Base-by-base conservation (phyloP, 2,888 invertebrate species). In the Rhimphoctona megacephalus region DNA sequence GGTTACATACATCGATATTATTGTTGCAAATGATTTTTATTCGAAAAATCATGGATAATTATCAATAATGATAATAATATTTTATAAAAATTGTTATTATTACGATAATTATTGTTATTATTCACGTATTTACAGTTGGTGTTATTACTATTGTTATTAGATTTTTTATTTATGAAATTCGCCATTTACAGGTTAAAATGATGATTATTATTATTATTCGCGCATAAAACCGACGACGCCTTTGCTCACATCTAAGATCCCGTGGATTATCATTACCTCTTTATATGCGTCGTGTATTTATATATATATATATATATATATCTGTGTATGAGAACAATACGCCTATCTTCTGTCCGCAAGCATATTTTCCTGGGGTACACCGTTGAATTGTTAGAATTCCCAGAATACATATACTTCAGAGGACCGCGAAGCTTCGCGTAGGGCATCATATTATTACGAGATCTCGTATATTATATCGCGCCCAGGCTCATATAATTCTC, bases 391-490 rank as follows among this genome's bases (percentile, higher is more conserved):
- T 81, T 85, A 76, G 84, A 79, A 87, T 87, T 87, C 84, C 76
- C 84, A 82, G 84, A 87, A 87, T 87, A 87, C 84, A 87, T 85
- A 87, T 82, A 87, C 84, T 85, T 82, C 74, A 64, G 79, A 70
- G 78, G 77, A 81, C 76, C 67, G 76, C 54, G 49, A 36, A 49
- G 30, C 52, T 70, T 33, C 76, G 57, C 57, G 67, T 33, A 81
- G 84, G 76, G 84, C 76, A 82, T 82, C 81, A 39, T 87, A 70
- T 85, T 80, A 87, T 87, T 87, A 87, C 84, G 66, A 79, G 78
- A 69, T 78, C 66, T 85, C 78, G 76, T 82, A 66, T 46, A 85
- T 87, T 81, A 77, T 77, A 80, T 85, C 79, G 79, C 81, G 66
- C 80, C 30, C 85, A 57, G 46, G 49, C 61, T 57, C 82, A 54